Evolutionary conservation across 1,140 invertebrate genomes (phyloP).

Genomic region (Caligus rogercresseyi): DNA sequence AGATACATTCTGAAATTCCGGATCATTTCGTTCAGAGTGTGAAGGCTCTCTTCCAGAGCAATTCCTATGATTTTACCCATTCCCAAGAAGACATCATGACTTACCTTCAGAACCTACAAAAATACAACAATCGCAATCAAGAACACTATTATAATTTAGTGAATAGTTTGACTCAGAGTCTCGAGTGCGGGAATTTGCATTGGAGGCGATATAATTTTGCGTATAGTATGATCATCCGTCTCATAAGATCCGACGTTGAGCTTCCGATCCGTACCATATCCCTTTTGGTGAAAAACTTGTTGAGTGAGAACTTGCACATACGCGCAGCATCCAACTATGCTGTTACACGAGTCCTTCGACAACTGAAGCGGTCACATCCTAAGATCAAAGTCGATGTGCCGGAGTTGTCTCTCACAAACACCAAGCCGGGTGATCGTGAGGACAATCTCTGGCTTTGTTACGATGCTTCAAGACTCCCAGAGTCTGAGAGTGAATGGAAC

Average conservation of each 20-base stretch:
- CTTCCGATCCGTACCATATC: slow-evolving; percentile 28
- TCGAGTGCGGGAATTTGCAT: slow-evolving; percentile 30
- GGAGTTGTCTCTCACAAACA: not conserved
- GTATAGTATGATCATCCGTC: slow-evolving; percentile 30
- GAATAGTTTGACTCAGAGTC: slow-evolving; percentile 26
- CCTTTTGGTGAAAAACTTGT: slow-evolving; percentile 30
- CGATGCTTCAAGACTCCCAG: slow-evolving; percentile 38
- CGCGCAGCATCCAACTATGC: slow-evolving; percentile 30
- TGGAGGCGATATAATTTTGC: slow-evolving; percentile 33
- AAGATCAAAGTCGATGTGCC: slow-evolving; percentile 15
- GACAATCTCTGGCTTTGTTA: slow-evolving; percentile 60
- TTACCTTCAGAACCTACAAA: not conserved
- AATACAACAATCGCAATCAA: slow-evolving; percentile 20
- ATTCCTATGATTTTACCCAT: too few relatives aligned
- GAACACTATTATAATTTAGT: slow-evolving; percentile 28
- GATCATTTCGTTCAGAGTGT: not conserved
- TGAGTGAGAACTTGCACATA: slow-evolving; percentile 31
- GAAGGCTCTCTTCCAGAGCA: too few relatives aligned
- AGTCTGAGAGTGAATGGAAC: slow-evolving; percentile 53
- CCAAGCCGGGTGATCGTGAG: slow-evolving; percentile 33
- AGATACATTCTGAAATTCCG: not conserved
- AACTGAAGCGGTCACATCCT: not conserved
- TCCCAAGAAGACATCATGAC: not conserved
- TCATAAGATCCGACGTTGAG: slow-evolving; percentile 32
- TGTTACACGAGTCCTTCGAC: slow-evolving; percentile 31